A percentile compares a stretch with the other conserved stretches of the same genome.
Conservation (phyloP, 2,797 vertebrate species). For the Pseudocheirus occidentalis region DNA sequence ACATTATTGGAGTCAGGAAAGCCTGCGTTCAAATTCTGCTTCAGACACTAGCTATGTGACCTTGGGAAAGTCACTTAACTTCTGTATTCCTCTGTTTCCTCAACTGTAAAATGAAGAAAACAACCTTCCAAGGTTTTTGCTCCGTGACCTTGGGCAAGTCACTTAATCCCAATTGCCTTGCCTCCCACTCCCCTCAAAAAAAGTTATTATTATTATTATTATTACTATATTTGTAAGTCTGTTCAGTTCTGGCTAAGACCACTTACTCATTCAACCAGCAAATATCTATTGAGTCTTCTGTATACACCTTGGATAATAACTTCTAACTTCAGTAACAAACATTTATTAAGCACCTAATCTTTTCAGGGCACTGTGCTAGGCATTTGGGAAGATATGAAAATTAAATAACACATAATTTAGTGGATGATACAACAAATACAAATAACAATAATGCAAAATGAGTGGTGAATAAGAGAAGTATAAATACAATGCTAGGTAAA, state of each 20-base stretch:
- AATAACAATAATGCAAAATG: background rate
- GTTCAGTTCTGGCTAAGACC: background rate
- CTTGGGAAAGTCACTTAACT: too few species aligned
- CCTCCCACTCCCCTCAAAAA: background rate
- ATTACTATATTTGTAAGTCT: background rate
- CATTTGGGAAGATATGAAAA: background rate
- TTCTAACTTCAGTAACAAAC: background rate
- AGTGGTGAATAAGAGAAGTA: background rate
- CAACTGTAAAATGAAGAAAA: too few species aligned
- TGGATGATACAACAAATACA: background rate
- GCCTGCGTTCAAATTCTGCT: too few species aligned
- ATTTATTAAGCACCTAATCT: background rate
- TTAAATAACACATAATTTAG: background rate
- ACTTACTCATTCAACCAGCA: background rate
- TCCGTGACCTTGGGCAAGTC: too few species aligned
- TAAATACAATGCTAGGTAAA: background rate
- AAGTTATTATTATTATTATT: background rate
- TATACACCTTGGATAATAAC: background rate
- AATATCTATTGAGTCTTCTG: background rate
- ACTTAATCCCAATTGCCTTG: too few species aligned
- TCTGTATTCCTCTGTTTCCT: too few species aligned
- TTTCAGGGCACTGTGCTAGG: background rate
- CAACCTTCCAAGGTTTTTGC: too few species aligned
- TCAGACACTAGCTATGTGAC: too few species aligned
- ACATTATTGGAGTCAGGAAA: too few species aligned